Evolutionary conservation across 1,140 invertebrate genomes (phyloP), one percentile per base, ranked within the genome.

Genomic region (Branchinecta lynchi): DNA sequence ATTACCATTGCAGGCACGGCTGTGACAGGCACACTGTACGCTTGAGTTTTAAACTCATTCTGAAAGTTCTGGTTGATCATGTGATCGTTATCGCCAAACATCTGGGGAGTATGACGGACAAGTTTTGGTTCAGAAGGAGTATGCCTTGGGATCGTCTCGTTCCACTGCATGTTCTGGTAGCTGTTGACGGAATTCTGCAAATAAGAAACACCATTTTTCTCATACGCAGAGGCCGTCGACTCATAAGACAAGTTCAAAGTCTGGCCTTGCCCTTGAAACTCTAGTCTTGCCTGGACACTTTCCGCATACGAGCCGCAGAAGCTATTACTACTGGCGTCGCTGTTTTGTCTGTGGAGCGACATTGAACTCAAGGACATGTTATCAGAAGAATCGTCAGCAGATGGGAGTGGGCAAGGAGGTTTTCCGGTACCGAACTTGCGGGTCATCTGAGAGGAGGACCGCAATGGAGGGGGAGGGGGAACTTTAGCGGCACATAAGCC

Each of bases 381-480:
- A 8, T 68, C 21, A 32, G 67, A 68, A 68, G 67, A 21, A 68
- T 68, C 78, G 45, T 77, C 75, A 60, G 78, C 75, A 15, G 76
- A 76, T 43, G 80, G 77, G 67, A 81, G 73, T 43, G 80, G 80
- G 73, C 81, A 83, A 44, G 77, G 79, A 65, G 80, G 78, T 72
- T 82, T 79, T 8, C 83, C 81, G 20, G 45, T 70, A 15, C 65
- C 43, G 8, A 70, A 43, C 15, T 71, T 65, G 21, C 81, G 84
- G 78, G 84, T 87, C 81, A 90, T 84, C 75, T 89, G 88, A 74
- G 90, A 92, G 81, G 89, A 90, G 74, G 88, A 92, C 70, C 90
- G 82, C 75, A 92, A 81, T 66, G 90, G 90, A 66, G 90, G 89
- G 12, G 89, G 89, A 72, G 87, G 90, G 12, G 89, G 89, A 17